Evolutionary conservation across 2,113 vertebrate species (phyloP), one percentile per base, ranked within the genome.

Genomic region (Channa argus): DNA sequence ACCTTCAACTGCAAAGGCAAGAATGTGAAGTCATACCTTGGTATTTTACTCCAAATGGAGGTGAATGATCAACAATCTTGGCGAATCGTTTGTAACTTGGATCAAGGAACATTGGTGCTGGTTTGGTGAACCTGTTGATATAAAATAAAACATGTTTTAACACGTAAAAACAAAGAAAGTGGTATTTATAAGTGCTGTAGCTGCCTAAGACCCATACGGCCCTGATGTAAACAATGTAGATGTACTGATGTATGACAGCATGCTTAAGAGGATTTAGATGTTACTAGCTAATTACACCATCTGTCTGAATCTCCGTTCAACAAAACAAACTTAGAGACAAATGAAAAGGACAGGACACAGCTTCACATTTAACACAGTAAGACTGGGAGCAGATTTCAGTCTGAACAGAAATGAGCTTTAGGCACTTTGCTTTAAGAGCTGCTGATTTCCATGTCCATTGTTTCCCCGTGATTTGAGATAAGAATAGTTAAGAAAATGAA

Each of bases 21-120:
- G 2, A 63, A 67, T 39, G 14, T 39, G 66, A 56, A 37, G 7
- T 56, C 71, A 41, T 90, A 93, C 92, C 91, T 89, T 91, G 91
- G 44, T 83, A 82, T 85, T 79, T 93, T 15, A 93, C 39, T 38
- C 92, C 92, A 63, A 93, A 93, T 0, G 92, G 92, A 70, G 90
- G 91, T 0, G 5, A 71, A 54, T 82, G 91, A 59, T 15, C 58
- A 43, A 44, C 67, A 70, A 92, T 89, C 58, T 84, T 89, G 43
- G 68, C 72, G 24, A 92, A 80, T 5, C 67, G 59, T 66, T 85
- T 91, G 76, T 89, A 93, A 74, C 90, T 90, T 43, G 54, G 62
- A 83, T 92, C 85, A 1, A 92, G 91, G 74, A 93, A 93, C 87
- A 93, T 92, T 14, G 89, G 90, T 0, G 72, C 89, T 52, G 74